These are phyloP conservation scores for Siderastrea radians DNA, from an alignment of 92 coral and sea anemone genomes.

Conservation along the genomic window DNA sequence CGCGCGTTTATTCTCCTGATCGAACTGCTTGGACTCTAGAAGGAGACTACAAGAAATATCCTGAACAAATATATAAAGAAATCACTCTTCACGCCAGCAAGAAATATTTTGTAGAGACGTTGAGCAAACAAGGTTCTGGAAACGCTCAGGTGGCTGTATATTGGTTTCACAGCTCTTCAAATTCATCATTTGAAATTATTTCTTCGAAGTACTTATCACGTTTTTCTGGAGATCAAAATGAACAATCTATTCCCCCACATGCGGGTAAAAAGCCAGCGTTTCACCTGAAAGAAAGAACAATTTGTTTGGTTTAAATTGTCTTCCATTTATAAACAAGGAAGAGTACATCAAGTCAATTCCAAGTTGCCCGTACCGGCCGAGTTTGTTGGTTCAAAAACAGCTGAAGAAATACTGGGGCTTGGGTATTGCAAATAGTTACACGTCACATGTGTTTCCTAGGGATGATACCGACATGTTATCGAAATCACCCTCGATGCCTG, in stretches of 20 bases:
- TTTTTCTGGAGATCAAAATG: background rate
- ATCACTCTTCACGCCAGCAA: slow-evolving; percentile 12
- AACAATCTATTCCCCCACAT: background rate
- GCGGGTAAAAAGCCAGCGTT: background rate
- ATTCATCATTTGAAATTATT: slow-evolving; percentile 18
- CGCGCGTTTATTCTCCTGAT: slow-evolving; percentile 27
- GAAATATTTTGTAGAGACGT: slow-evolving; percentile 37
- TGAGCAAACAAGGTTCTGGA: slow-evolving; percentile 19
- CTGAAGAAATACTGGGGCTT: background rate
- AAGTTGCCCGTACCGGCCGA: background rate
- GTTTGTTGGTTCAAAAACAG: background rate
- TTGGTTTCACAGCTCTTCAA: background rate
- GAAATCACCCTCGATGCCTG: too few species aligned
- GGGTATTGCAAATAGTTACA: too few species aligned
- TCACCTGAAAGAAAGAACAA: background rate
- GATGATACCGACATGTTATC: background rate
- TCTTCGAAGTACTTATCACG: slow-evolving; percentile 2
- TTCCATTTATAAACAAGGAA: background rate
- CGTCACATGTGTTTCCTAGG: background rate
- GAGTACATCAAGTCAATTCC: background rate
- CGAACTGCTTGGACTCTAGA: slow-evolving; percentile 14
- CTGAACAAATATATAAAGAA: slow-evolving; percentile 26
- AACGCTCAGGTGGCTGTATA: slow-evolving; percentile 6
- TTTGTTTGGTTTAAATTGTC: background rate
- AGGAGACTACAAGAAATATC: slow-evolving; percentile 35